Conservation (phyloP, 2,113 vertebrate species). For the Morone chrysops region DNA sequence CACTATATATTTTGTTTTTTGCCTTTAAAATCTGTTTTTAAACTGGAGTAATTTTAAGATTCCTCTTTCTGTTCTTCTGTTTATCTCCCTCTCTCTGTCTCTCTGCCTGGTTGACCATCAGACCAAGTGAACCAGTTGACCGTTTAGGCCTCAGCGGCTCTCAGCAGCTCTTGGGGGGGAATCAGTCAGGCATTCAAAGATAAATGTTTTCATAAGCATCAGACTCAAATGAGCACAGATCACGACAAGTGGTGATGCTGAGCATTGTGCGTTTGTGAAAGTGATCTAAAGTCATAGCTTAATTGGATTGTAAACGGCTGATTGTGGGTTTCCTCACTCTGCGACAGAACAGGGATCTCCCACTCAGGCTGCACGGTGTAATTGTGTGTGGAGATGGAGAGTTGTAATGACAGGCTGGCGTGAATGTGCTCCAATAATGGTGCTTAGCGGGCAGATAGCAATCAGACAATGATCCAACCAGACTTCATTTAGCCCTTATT, state of each 20-base stretch:
- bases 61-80: background rate
- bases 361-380: slow-evolving; percentile 26
- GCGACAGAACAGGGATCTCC: slow-evolving; percentile 22
- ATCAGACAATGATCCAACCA: slow-evolving; percentile 58
- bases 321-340: slow-evolving; percentile 30
- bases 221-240: slow-evolving; percentile 8
- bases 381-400: slow-evolving; percentile 25
- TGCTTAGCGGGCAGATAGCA: slow-evolving; percentile 50
- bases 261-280: slow-evolving; percentile 44
- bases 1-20: too few relatives aligned
- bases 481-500: slow-evolving; percentile 51
- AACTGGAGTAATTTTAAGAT: background rate
- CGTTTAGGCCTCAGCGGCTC: slow-evolving; percentile 23
- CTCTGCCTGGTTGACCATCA: slow-evolving; percentile 31
- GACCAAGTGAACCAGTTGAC: slow-evolving; percentile 37
- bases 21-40: background rate
- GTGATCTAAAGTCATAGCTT: slow-evolving; percentile 48
- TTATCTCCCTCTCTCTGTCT: background rate
- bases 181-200: slow-evolving; percentile 20
- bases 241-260: background rate
- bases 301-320: slow-evolving; percentile 51
- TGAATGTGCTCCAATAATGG: slow-evolving; percentile 47
- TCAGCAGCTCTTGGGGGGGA: slow-evolving; percentile 10
- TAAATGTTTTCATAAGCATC: slow-evolving; percentile 51
- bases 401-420: slow-evolving; percentile 41